phyloP scores from a whole-genome alignment of 2,797 vertebrate species.

The Centroberyx gerrardi region DNA sequence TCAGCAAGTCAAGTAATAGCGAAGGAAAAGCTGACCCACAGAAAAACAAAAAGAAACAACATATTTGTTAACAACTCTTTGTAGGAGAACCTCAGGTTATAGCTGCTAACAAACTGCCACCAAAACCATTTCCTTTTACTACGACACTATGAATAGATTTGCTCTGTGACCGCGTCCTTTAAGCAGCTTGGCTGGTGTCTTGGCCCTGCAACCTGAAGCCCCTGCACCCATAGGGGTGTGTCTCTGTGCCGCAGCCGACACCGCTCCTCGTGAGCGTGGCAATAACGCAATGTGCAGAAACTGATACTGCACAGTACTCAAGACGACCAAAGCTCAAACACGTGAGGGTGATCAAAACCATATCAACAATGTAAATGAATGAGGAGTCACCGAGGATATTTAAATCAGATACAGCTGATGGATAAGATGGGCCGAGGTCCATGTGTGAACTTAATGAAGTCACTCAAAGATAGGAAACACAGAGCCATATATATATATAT shows the following conservation, averaged over 20 bases:
- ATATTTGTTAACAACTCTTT: neutral
- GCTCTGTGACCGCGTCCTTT: neutral
- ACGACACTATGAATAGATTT: conserved; percentile 22
- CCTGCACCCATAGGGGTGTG: neutral
- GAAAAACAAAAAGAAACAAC: neutral
- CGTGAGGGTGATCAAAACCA: neutral
- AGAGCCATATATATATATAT: too few relatives aligned
- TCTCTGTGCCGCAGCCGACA: neutral
- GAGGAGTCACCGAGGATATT: neutral
- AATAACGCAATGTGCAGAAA: conserved; percentile 12
- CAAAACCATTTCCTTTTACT: conserved; percentile 24
- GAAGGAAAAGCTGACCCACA: neutral
- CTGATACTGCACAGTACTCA: neutral
- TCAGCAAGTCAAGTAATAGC: too few relatives aligned
- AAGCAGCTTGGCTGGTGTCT: neutral
- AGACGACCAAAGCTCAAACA: neutral
- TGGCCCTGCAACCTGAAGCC: conserved; percentile 7
- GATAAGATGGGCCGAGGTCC: too few relatives aligned
- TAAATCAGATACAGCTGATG: neutral
- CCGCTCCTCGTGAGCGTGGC: neutral
- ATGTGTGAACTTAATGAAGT: too few relatives aligned
- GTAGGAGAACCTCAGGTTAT: neutral
- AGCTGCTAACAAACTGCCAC: neutral
- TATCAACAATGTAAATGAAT: neutral
- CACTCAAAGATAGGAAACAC: too few relatives aligned